Percentiles rank a stretch among this genome's conserved stretches.
These are phyloP conservation scores for Conchocele bisecta DNA, from an alignment of 2,888 invertebrate species.

Conservation along the genomic window DNA sequence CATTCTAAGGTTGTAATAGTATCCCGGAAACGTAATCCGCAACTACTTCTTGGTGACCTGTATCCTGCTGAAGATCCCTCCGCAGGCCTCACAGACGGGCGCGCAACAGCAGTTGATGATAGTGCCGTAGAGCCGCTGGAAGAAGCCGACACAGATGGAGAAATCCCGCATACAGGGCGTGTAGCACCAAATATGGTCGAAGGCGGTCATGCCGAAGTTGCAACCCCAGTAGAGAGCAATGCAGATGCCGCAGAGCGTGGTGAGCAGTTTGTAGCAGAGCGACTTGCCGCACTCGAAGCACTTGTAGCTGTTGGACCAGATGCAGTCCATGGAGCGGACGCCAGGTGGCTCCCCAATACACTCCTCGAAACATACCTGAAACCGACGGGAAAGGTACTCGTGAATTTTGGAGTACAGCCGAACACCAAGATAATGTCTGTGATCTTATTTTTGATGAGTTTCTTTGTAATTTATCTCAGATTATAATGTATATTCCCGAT, in stretches of 20 bases:
- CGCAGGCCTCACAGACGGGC: constrained; percentile 87
- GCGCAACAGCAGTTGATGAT: constrained; percentile 84
- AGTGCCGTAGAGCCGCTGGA: constrained; percentile 82
- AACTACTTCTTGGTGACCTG: constrained; percentile 53
- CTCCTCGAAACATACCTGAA: constrained; percentile 70
- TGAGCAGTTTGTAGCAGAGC: constrained; percentile 88
- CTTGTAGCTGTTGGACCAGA: constrained; percentile 87
- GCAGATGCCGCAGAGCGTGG: constrained; percentile 87
- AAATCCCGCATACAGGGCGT: constrained; percentile 87
- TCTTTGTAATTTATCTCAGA: too few relatives aligned
- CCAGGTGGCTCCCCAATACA: constrained; percentile 75
- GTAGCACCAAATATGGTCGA: constrained; percentile 88
- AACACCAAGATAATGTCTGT: too few relatives aligned
- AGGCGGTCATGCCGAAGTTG: constrained; percentile 84
- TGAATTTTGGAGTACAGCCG: too few relatives aligned
- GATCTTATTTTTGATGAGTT: too few relatives aligned
- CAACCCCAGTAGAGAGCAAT: constrained; percentile 86
- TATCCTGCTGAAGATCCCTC: constrained; percentile 69
- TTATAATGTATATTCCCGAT: too few relatives aligned
- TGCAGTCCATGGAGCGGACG: constrained; percentile 85
- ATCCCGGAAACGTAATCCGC: too few relatives aligned
- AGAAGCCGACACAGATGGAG: constrained; percentile 85
- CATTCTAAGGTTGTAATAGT: too few relatives aligned
- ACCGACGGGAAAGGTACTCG: neutral
- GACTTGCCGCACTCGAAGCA: constrained; percentile 87